Conservation (phyloP, 2,888 invertebrate species). For the Torymus tubicola region DNA sequence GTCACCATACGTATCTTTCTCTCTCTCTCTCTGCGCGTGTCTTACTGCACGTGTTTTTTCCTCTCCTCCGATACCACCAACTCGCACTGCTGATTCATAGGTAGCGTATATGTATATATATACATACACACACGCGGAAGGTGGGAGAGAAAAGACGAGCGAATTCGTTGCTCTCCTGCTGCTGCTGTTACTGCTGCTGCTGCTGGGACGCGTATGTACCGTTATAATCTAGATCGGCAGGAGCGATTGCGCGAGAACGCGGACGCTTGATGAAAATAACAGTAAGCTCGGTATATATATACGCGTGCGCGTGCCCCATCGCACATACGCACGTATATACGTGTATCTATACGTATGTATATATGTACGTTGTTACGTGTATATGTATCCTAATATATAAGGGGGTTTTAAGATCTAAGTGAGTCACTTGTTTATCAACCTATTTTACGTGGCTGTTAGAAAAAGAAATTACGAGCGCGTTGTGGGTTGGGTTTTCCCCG, state of each 20-base stretch:
- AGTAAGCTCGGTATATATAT: constrained; percentile 51
- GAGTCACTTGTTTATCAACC: constrained; percentile 47
- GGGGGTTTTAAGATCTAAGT: constrained; percentile 1
- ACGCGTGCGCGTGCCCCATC: not conserved
- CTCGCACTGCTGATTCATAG: constrained; percentile 13
- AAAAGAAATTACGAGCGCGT: too few species aligned
- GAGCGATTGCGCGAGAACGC: constrained; percentile 16
- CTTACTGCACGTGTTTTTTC: too few species aligned
- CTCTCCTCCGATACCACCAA: too few species aligned
- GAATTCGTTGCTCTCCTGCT: too few species aligned
- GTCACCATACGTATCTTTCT: too few species aligned
- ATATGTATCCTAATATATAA: too few species aligned
- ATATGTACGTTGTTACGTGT: not conserved
- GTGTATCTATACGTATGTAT: too few species aligned
- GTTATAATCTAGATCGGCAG: constrained; percentile 53
- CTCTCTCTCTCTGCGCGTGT: not conserved
- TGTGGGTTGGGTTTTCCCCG: too few species aligned
- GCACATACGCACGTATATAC: too few species aligned
- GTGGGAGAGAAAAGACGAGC: constrained; percentile 32
- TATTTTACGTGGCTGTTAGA: constrained; percentile 6
- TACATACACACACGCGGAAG: constrained; percentile 43
- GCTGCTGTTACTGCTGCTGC: too few species aligned
- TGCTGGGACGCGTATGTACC: constrained; percentile 26
- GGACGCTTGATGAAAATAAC: constrained; percentile 56
- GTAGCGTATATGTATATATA: too few species aligned